A percentile compares a stretch with the other conserved stretches of the same genome.
phyloP scores from a whole-genome alignment of 1,140 invertebrate species.

The Gonatopus flavifemur region DNA sequence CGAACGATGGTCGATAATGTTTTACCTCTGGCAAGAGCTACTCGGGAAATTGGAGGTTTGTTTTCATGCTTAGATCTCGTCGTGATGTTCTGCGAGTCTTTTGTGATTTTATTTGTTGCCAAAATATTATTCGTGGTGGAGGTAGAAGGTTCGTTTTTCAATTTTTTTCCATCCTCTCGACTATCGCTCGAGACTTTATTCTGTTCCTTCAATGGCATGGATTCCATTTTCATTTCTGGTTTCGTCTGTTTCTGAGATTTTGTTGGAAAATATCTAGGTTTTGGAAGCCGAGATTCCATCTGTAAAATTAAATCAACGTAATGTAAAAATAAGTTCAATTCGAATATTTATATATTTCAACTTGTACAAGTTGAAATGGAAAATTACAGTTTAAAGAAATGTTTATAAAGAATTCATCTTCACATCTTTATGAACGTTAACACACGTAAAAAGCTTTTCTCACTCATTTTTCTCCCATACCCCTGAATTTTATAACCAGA shows the following conservation, averaged over 20 bases:
- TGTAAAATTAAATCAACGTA: conserved; percentile 11
- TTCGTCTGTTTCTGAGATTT: not conserved
- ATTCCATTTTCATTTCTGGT: not conserved
- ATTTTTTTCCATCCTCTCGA: not conserved
- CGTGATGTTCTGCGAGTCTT: conserved; percentile 8
- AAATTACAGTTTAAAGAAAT: no score
- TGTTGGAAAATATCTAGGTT: conserved; percentile 24
- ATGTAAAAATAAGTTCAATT: no score
- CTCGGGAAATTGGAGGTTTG: conserved; percentile 30
- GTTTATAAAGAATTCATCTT: no score
- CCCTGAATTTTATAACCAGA: no score
- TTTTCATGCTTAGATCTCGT: conserved; percentile 37
- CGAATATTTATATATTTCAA: no score
- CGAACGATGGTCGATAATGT: conserved; percentile 31
- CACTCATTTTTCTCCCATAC: no score
- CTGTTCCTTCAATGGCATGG: not conserved
- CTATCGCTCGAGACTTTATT: not conserved
- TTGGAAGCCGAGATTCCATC: conserved; percentile 49
- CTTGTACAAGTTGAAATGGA: no score
- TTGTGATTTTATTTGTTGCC: not conserved
- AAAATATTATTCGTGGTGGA: conserved; percentile 9
- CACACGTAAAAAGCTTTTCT: no score
- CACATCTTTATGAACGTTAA: no score
- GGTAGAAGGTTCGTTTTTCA: not conserved
- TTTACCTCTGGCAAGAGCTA: conserved; percentile 27